phyloP scores from a whole-genome alignment of 2,888 invertebrate genomes.

The Galerucella calmariensis region DNA sequence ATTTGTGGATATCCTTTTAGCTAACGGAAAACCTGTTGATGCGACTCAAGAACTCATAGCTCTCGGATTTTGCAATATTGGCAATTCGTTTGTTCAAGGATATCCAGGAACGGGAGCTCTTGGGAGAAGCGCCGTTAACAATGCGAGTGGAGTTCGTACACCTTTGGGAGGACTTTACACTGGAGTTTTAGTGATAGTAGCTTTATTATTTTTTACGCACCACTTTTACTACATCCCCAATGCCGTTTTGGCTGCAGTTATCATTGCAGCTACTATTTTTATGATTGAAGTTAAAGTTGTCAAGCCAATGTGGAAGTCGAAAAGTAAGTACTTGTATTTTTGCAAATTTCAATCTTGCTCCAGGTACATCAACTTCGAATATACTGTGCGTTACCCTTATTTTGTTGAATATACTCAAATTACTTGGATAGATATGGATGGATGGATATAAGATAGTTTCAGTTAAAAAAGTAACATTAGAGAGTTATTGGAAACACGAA shows the following conservation, averaged over 20 bases:
- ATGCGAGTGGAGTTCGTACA: constrained; percentile 89
- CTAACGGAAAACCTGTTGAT: constrained; percentile 83
- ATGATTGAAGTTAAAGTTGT: constrained; percentile 91
- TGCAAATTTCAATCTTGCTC: no score
- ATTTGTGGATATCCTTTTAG: constrained; percentile 59
- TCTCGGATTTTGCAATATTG: constrained; percentile 82
- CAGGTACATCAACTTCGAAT: no score
- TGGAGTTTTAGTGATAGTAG: constrained; percentile 82
- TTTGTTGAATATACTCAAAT: no score
- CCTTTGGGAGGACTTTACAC: constrained; percentile 88
- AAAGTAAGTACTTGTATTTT: constrained; percentile 83
- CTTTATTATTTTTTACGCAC: constrained; percentile 87
- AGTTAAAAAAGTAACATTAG: no score
- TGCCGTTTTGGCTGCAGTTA: constrained; percentile 87
- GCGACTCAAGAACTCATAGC: constrained; percentile 93
- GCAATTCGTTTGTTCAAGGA: constrained; percentile 87
- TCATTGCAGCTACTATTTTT: constrained; percentile 91
- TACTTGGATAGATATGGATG: no score
- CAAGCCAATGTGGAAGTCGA: constrained; percentile 88
- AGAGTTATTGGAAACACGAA: no score
- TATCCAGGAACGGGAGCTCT: constrained; percentile 89
- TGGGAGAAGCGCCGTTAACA: constrained; percentile 88
- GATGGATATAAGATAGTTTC: no score
- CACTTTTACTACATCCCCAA: constrained; percentile 90
- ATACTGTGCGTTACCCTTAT: no score